Evolutionary conservation across 2,113 vertebrate genomes (phyloP).

Genomic region (rabbit (Oryctolagus cuniculus)): DNA sequence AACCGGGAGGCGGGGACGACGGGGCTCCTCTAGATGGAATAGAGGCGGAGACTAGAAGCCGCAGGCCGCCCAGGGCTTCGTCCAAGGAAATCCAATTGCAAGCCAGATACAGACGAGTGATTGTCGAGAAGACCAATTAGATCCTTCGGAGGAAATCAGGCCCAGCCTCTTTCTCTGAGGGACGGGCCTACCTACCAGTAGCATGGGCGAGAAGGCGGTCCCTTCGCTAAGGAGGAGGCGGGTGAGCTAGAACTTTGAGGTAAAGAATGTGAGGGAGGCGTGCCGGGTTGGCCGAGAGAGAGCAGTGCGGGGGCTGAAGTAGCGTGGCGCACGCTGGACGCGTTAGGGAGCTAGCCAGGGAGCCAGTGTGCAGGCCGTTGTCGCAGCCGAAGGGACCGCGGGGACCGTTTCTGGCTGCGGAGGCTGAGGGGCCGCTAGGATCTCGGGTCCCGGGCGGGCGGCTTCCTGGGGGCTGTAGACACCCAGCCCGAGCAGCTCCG

Average conservation of each 20-base stretch:
- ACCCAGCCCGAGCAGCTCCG: neutral
- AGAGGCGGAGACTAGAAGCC: neutral
- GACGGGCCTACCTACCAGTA: conserved; percentile 73
- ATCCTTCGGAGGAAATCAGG: neutral
- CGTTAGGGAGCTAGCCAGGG: neutral
- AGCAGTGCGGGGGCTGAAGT: no score
- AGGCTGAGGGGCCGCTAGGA: neutral
- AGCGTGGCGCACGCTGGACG: neutral
- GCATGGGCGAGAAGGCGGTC: conserved; percentile 49
- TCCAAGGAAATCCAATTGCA: conserved; percentile 19
- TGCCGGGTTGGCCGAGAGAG: neutral
- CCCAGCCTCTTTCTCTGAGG: conserved; percentile 56
- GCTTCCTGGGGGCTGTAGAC: neutral
- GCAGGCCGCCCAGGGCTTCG: neutral
- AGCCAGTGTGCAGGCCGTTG: neutral
- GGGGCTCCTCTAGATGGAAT: neutral
- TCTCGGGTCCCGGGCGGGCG: neutral
- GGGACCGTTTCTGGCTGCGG: neutral
- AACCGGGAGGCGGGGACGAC: conserved; percentile 54
- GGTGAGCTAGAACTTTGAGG: conserved; percentile 58
- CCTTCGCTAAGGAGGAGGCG: conserved; percentile 61
- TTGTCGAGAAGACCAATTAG: conserved; percentile 70
- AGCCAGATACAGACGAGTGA: neutral
- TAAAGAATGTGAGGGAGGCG: neutral
- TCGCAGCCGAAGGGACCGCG: neutral